Percentiles rank a stretch among this genome's conserved stretches.
These are phyloP conservation scores for Marmota flaviventris DNA, from an alignment of 2,113 vertebrate genomes.

Conservation along the genomic window DNA sequence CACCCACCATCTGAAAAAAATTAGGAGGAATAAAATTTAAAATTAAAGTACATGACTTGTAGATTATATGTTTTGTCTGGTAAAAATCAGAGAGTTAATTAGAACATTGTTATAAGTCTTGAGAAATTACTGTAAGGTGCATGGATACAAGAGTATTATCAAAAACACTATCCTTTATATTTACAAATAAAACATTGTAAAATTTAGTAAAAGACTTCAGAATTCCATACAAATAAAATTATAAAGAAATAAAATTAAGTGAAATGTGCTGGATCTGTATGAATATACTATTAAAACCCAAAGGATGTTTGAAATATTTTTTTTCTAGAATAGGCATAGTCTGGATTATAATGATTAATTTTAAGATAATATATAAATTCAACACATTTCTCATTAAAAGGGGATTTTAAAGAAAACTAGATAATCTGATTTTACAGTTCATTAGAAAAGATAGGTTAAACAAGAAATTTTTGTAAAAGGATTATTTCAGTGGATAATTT, in stretches of 20 bases:
- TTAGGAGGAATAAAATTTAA: too few relatives aligned
- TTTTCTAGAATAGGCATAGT: not conserved
- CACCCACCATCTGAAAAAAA: too few relatives aligned
- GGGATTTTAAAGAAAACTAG: not conserved
- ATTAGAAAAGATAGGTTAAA: not conserved
- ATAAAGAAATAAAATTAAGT: not conserved
- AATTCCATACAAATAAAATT: slow-evolving; percentile 11
- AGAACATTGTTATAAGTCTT: too few relatives aligned
- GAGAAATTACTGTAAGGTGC: too few relatives aligned
- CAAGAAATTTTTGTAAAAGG: not conserved
- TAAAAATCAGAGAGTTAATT: too few relatives aligned
- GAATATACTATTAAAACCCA: not conserved
- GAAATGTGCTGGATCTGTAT: not conserved
- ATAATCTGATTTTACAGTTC: not conserved
- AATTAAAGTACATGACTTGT: too few relatives aligned
- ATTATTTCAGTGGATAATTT: not conserved
- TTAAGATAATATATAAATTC: not conserved
- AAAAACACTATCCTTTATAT: too few relatives aligned
- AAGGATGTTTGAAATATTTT: not conserved
- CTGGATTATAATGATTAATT: not conserved
- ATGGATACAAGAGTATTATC: too few relatives aligned
- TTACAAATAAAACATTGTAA: too few relatives aligned
- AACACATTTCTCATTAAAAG: not conserved
- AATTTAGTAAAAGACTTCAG: too few relatives aligned
- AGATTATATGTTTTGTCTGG: too few relatives aligned